A percentile compares a stretch with the other conserved stretches of the same genome.
phyloP scores from a whole-genome alignment of 2,888 invertebrate genomes.

The Yponomeuta sedellus region DNA sequence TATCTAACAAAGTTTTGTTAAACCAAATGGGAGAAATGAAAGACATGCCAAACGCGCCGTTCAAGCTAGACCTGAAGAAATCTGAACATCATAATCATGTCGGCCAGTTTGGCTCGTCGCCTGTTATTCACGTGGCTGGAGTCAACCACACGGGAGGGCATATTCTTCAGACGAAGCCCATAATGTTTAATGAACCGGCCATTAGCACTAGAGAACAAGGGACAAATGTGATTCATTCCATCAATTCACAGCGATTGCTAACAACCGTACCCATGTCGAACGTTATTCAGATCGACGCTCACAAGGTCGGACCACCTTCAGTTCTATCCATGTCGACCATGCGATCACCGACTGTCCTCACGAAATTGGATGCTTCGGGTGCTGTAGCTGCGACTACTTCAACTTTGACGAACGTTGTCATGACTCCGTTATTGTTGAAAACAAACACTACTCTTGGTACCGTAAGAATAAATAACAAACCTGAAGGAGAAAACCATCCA shows the following conservation, averaged over 20 bases:
- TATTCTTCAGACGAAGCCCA: slow-evolving; percentile 57
- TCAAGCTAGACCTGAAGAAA: slow-evolving; percentile 34
- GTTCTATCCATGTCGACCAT: slow-evolving; percentile 59
- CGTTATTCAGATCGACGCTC: slow-evolving; percentile 52
- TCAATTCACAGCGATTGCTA: slow-evolving; percentile 53
- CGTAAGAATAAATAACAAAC: slow-evolving; percentile 43
- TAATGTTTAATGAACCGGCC: slow-evolving; percentile 46
- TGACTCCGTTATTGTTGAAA: slow-evolving; percentile 58
- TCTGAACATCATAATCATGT: slow-evolving; percentile 46
- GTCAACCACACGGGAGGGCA: slow-evolving; percentile 46
- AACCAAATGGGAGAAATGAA: slow-evolving; percentile 51
- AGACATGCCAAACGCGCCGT: slow-evolving; percentile 32
- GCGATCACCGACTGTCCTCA: slow-evolving; percentile 49
- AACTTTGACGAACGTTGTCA: slow-evolving; percentile 49
- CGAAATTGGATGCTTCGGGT: slow-evolving; percentile 48
- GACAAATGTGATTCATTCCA: slow-evolving; percentile 58
- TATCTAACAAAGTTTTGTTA: slow-evolving; percentile 57
- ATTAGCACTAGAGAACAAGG: slow-evolving; percentile 44
- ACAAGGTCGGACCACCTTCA: slow-evolving; percentile 45
- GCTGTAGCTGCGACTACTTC: slow-evolving; percentile 43
- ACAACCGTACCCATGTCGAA: slow-evolving; percentile 49
- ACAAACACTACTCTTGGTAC: slow-evolving; percentile 37
- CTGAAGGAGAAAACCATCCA: slow-evolving; percentile 33
- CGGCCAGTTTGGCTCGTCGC: slow-evolving; percentile 41
- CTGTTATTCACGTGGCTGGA: slow-evolving; percentile 57